A percentile compares a stretch with the other conserved stretches of the same genome.
Conservation (phyloP, 2,888 invertebrate genomes). For the Ectemnius continuus region DNA sequence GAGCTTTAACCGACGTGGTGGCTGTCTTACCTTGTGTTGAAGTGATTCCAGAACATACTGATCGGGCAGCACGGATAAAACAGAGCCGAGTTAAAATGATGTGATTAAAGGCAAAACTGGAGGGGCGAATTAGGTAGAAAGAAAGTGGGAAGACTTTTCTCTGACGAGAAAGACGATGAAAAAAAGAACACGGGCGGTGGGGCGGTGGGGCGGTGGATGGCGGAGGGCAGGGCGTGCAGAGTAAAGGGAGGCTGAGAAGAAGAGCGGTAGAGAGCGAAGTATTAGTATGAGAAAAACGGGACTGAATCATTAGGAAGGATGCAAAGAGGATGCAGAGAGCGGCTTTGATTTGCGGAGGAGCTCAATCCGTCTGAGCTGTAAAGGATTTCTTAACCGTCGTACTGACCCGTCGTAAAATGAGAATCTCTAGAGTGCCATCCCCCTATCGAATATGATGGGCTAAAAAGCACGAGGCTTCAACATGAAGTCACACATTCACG, state of each 20-base stretch:
- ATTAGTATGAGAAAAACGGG: constrained; percentile 20
- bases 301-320: constrained; percentile 5
- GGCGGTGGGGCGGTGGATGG: not conserved
- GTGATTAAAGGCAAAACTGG: constrained; percentile 63
- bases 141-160: constrained; percentile 25
- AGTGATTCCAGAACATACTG: constrained; percentile 99
- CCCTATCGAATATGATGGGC: constrained; percentile 32
- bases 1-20: constrained; percentile 51
- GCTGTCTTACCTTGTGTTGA: constrained; percentile 97
- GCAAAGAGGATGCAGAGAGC: not conserved
- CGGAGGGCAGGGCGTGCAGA: no score
- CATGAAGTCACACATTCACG: constrained; percentile 70
- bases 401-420: constrained; percentile 20
- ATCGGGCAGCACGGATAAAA: constrained; percentile 87
- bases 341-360: constrained; percentile 30
- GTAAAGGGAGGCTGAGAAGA: not conserved
- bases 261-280: not conserved
- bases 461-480: constrained; percentile 53
- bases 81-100: constrained; percentile 80
- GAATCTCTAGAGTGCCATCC: constrained; percentile 29
- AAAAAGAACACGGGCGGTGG: constrained; percentile 11
- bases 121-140: constrained; percentile 55
- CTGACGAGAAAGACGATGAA: constrained; percentile 7
- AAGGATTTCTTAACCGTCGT: constrained; percentile 16
- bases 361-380: constrained; percentile 38